These are phyloP conservation scores for Adelosebastes latens DNA, from an alignment of 2,797 vertebrate genomes.

Conservation along the genomic window DNA sequence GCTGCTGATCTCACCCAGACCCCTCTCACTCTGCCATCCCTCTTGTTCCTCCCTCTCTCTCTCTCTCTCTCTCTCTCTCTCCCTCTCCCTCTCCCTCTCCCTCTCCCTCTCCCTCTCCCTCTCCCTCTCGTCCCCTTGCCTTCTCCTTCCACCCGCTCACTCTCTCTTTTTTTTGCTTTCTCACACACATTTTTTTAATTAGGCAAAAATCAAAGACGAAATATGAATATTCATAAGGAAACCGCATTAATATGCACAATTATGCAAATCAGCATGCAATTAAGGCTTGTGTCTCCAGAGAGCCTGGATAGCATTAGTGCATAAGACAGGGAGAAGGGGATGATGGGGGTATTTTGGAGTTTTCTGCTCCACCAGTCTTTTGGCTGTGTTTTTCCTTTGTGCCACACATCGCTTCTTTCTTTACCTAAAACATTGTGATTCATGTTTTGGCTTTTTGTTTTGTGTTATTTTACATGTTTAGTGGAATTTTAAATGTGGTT, in stretches of 20 bases:
- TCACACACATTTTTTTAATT: slow-evolving; percentile 91
- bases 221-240: slow-evolving; percentile 95
- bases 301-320: slow-evolving; percentile 87
- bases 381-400: slow-evolving; percentile 78
- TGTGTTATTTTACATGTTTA: slow-evolving; percentile 20
- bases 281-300: slow-evolving; percentile 91
- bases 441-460: slow-evolving; percentile 35
- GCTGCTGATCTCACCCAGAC: slow-evolving; percentile 81
- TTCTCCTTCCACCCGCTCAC: slow-evolving; percentile 73
- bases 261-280: slow-evolving; percentile 97
- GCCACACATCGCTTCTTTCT: slow-evolving; percentile 61
- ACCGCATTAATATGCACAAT: slow-evolving; percentile 96
- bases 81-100: slow-evolving; percentile 8
- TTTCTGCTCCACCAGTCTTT: slow-evolving; percentile 86
- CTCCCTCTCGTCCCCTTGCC: slow-evolving; percentile 62
- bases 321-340: slow-evolving; percentile 85
- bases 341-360: slow-evolving; percentile 86
- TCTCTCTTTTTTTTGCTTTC: slow-evolving; percentile 72
- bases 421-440: slow-evolving; percentile 62
- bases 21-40: slow-evolving; percentile 54
- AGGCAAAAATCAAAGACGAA: slow-evolving; percentile 90
- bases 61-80: slow-evolving; percentile 18
- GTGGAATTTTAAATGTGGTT: slow-evolving; percentile 37
- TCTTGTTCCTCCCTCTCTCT: slow-evolving; percentile 11
- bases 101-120: slow-evolving; percentile 12